Percentiles rank a stretch among this genome's conserved stretches.
Conservation (phyloP, 2,797 vertebrate genomes). For the Geotria australis region DNA sequence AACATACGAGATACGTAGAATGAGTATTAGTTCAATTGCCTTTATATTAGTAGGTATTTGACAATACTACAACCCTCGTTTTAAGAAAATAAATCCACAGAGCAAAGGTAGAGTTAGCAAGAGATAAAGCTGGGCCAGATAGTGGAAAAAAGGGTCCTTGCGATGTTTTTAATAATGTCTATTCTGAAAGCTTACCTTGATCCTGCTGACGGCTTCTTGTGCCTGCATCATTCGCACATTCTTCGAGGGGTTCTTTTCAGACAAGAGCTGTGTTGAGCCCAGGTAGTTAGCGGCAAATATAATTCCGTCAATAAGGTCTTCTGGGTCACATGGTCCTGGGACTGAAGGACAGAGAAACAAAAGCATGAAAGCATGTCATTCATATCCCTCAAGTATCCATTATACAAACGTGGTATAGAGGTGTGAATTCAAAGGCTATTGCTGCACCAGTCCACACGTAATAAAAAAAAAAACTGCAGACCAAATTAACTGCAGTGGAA, state of each 20-base stretch:
- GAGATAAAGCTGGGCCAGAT: background rate
- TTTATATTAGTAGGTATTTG: too few relatives aligned
- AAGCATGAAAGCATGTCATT: too few relatives aligned
- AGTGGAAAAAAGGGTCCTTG: background rate
- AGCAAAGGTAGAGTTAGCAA: background rate
- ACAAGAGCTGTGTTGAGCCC: slow-evolving; percentile 90
- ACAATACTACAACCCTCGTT: background rate
- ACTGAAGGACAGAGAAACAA: slow-evolving; percentile 15
- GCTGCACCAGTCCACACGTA: too few relatives aligned
- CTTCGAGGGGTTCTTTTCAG: slow-evolving; percentile 86
- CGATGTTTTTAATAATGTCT: too few relatives aligned
- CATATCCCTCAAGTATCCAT: too few relatives aligned
- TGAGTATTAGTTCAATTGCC: too few relatives aligned
- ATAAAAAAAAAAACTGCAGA: too few relatives aligned
- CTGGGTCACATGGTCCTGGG: slow-evolving; percentile 86
- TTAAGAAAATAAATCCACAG: background rate
- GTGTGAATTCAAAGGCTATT: too few relatives aligned
- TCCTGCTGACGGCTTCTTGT: slow-evolving; percentile 81
- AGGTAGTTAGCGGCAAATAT: slow-evolving; percentile 98
- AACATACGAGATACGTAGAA: too few relatives aligned
- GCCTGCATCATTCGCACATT: slow-evolving; percentile 98
- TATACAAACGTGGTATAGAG: too few relatives aligned
- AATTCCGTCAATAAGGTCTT: slow-evolving; percentile 94
- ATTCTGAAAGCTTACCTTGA: slow-evolving; percentile 41
- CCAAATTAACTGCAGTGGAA: too few relatives aligned